Base-by-base conservation (phyloP, 2,888 invertebrate genomes). In the Mylabris sibirica region DNA sequence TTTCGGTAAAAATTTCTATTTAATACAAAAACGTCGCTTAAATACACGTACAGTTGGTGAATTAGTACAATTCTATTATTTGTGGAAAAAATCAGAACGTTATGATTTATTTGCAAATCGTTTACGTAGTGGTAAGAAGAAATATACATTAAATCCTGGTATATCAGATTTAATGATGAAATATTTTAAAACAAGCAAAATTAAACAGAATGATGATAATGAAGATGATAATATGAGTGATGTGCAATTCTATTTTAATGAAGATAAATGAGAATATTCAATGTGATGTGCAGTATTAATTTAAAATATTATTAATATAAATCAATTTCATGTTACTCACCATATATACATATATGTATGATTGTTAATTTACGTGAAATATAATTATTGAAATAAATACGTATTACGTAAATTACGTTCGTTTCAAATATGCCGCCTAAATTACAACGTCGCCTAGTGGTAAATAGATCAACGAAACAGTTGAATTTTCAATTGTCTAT, bases 31-130 rank as follows among this genome's bases (percentile, higher is more conserved):
- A 59, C 59, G 65, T 44, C 68, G 63, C 3, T 1, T 63, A 4
- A 35, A 11, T 6, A 61, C 61, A 14, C 61, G 38, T 38, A 60
- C 59, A 11, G 64, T 71, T n/a, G 64, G 64, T 12, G 71, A 71
- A 59, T 65, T 71, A 34, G 71, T 71, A n/a, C 71, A 71, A 63
- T 71, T 71, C 62, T 71, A 71, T 64, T 71, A 71, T 66, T 61
- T 71, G 26, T 71, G 71, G 71, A 71, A 71, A 59, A 71, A 71
- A 35, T 63, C 68, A 3, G 71, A 65, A 61, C 44, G 71, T 12
- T 71, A 71, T 17, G 71, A 71, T 64, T 64, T 71, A 38, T 71
- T 68, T 53, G 71, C 71, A 11, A 63, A 63, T 44, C 59, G 66
- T 30, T 63, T 71, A n/a, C 65, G 71, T 41, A 57, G 24, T 17